Percentiles rank a stretch among this genome's conserved stretches.
Evolutionary conservation across 2,888 invertebrate species (phyloP).

Genomic region (Geophilus truncorum): DNA sequence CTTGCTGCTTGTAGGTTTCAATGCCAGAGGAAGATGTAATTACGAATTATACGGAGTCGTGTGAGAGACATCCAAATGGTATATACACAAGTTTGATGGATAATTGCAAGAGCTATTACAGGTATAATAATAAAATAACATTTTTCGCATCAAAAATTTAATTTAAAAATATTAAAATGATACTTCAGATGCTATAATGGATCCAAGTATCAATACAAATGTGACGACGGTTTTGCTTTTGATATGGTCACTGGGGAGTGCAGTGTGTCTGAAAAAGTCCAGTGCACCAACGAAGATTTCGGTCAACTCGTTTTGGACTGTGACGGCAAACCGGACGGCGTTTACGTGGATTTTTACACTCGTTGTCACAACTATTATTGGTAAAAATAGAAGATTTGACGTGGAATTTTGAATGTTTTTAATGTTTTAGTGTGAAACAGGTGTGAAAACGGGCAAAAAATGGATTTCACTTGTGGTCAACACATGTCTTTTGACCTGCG

Average conservation of each 20-base stretch:
- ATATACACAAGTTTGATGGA: background rate
- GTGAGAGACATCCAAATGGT: background rate
- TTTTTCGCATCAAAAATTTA: too few relatives aligned
- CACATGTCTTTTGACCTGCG: constrained; percentile 21
- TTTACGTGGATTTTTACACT: constrained; percentile 37
- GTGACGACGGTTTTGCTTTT: background rate
- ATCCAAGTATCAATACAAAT: background rate
- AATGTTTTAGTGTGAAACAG: background rate
- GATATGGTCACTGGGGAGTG: background rate
- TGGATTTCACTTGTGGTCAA: constrained; percentile 29
- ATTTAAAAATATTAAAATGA: background rate
- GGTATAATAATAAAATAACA: too few relatives aligned
- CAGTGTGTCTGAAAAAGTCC: background rate
- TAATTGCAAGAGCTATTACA: background rate
- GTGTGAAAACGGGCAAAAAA: constrained; percentile 8
- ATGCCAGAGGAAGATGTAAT: background rate
- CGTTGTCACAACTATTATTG: constrained; percentile 38
- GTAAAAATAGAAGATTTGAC: background rate
- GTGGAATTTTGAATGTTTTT: background rate
- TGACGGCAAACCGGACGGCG: constrained; percentile 37
- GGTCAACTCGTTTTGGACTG: constrained; percentile 34
- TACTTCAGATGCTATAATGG: background rate
- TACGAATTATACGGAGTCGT: background rate
- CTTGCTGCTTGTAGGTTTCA: background rate
- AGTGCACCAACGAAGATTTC: background rate